These are phyloP conservation scores for Slavum lentiscoides DNA, from an alignment of 2,888 invertebrate species.

Conservation along the genomic window DNA sequence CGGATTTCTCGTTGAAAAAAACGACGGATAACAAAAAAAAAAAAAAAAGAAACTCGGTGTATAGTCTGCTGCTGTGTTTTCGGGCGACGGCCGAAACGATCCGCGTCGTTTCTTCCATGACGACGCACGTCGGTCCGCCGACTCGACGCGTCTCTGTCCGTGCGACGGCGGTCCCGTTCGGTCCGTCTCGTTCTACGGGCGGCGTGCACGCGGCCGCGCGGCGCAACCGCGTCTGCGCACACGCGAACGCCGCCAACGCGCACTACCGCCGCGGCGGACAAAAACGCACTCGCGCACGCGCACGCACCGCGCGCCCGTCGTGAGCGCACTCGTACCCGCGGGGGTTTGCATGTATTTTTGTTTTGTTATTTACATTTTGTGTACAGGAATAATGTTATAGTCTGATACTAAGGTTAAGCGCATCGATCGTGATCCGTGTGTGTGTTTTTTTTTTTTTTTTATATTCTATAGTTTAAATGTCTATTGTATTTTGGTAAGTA, in stretches of 20 bases:
- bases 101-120: conserved; percentile 12
- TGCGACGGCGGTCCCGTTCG: neutral
- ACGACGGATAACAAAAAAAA: no score
- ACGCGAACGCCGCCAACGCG: neutral
- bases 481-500: conserved; percentile 47
- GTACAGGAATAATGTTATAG: conserved; percentile 48
- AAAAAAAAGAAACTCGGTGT: no score
- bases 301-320: neutral
- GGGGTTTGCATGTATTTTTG: conserved; percentile 27
- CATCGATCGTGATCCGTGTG: conserved; percentile 37
- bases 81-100: neutral
- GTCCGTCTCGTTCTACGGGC: conserved; percentile 19
- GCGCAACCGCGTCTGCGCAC: neutral
- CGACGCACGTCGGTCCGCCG: neutral
- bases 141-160: neutral
- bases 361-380: conserved; percentile 51
- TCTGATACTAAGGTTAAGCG: conserved; percentile 50
- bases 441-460: no score
- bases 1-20: no score
- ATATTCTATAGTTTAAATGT: conserved; percentile 52
- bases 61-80: neutral
- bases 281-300: neutral
- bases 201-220: neutral
- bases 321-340: neutral
- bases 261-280: no score